These are phyloP conservation scores for Nesospiza acunhae DNA, from an alignment of 2,113 vertebrate genomes.

Conservation along the genomic window DNA sequence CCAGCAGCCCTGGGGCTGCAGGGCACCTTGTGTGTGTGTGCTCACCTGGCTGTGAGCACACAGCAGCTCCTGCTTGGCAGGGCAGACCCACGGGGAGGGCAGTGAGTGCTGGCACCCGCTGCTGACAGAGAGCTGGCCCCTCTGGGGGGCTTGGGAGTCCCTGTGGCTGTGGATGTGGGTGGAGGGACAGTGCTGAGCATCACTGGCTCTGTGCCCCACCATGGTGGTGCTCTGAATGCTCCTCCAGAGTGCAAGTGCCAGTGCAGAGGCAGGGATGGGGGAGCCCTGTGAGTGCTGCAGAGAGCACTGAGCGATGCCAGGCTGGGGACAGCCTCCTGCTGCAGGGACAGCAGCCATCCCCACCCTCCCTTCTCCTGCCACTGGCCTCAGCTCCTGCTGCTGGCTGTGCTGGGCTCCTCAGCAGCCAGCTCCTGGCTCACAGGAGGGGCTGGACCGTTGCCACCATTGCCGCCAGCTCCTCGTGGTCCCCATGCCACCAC, in stretches of 20 bases:
- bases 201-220: accelerated
- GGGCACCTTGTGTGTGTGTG: not conserved
- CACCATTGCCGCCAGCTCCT: not conserved
- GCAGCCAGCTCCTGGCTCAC: constrained; percentile 45
- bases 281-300: not conserved
- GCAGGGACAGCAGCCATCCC: not conserved
- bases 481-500: accelerated
- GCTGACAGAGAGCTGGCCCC: not conserved
- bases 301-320: accelerated
- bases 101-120: accelerated
- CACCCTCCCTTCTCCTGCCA: not conserved
- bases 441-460: not conserved
- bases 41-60: accelerated
- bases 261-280: not conserved
- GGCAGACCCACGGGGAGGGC: not conserved
- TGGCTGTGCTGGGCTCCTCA: not conserved
- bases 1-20: accelerated
- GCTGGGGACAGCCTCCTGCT: not conserved
- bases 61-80: accelerated
- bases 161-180: accelerated
- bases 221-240: accelerated
- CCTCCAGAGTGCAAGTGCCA: not conserved
- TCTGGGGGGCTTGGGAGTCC: accelerated
- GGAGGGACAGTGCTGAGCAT: not conserved
- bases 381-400: not conserved